Conservation (phyloP, 2,113 vertebrate genomes). For the Carettochelys insculpta region DNA sequence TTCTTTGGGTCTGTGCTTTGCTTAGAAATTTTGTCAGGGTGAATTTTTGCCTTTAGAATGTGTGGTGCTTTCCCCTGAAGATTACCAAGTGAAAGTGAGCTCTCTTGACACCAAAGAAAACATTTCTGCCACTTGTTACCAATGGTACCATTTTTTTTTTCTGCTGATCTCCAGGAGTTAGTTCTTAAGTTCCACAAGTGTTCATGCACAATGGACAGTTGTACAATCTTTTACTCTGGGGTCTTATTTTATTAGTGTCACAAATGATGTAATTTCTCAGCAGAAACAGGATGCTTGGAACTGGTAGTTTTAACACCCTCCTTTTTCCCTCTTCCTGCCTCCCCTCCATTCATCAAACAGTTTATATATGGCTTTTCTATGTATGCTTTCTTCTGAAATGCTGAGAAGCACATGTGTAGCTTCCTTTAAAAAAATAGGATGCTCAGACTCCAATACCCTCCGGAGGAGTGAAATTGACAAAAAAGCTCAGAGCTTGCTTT, state of each 20-base stretch:
- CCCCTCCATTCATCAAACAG: background rate
- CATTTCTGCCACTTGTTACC: background rate
- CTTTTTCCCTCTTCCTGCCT: slow-evolving; percentile 13
- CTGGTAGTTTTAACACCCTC: slow-evolving; percentile 32
- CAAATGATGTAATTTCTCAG: slow-evolving; percentile 10
- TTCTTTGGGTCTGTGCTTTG: background rate
- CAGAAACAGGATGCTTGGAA: slow-evolving; percentile 33
- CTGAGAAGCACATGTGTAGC: background rate
- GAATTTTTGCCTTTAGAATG: background rate
- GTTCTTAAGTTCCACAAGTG: background rate
- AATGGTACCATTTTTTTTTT: background rate
- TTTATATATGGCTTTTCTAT: background rate
- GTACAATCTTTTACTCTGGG: background rate
- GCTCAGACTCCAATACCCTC: background rate
- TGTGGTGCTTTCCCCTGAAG: background rate
- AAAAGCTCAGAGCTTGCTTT: no score
- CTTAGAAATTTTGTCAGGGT: slow-evolving; percentile 7
- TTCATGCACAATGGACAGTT: background rate
- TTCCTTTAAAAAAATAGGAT: background rate
- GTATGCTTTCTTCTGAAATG: background rate
- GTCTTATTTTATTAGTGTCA: slow-evolving; percentile 22
- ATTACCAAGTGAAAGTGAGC: background rate
- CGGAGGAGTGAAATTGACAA: no score
- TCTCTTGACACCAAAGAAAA: background rate
- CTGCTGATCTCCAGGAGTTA: background rate